Conservation (phyloP, 2,888 invertebrate genomes). For the Idaea biselata region DNA sequence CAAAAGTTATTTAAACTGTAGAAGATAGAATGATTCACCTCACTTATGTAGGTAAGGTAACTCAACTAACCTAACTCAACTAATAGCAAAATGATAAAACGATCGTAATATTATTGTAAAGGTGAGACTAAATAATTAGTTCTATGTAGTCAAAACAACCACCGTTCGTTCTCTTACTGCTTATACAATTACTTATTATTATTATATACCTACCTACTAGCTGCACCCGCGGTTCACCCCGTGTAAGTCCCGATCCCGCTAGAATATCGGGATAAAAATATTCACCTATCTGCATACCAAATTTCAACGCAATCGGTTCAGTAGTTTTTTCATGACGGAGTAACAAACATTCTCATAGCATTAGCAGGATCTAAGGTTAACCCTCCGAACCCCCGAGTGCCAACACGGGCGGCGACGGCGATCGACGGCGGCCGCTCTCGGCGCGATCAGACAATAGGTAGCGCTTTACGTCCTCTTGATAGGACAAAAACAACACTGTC, state of each 20-base stretch:
- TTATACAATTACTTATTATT: no score
- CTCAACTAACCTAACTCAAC: no score
- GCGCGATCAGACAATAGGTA: conserved; percentile 5
- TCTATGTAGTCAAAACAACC: conserved; percentile 7
- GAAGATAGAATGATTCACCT: no score
- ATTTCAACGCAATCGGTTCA: no score
- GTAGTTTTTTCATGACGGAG: no score
- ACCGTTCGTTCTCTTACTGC: no score
- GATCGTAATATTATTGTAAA: conserved; percentile 19
- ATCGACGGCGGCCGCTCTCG: neutral
- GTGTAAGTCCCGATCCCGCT: neutral
- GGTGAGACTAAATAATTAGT: conserved; percentile 2
- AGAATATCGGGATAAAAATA: neutral
- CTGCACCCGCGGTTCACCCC: neutral
- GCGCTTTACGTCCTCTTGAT: neutral
- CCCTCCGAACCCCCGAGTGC: neutral
- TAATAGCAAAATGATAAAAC: conserved; percentile 1
- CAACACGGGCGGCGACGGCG: neutral
- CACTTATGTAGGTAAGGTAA: no score
- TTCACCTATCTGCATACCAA: no score
- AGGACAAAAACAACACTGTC: conserved; percentile 9
- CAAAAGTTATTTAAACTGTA: no score
- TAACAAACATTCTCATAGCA: no score
- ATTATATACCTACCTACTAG: neutral
- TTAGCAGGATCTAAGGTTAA: neutral